phyloP scores from a whole-genome alignment of 1,140 invertebrate genomes.

The Pseudomyrmex concolor region DNA sequence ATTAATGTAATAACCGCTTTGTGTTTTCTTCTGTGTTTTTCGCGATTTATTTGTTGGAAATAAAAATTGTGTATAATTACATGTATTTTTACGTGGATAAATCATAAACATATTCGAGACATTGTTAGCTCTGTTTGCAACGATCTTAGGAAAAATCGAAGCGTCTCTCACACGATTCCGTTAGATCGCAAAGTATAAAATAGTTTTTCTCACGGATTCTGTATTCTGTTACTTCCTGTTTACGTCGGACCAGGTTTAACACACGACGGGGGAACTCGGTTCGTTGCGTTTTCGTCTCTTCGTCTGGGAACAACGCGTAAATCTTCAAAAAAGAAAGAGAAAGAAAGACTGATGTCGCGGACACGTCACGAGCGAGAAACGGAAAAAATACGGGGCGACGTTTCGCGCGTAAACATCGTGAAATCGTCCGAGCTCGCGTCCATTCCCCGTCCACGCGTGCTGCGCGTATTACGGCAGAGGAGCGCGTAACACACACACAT shows the following conservation, averaged over 20 bases:
- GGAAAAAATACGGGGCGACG: slow-evolving; percentile 15
- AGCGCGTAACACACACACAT: slow-evolving; percentile 30
- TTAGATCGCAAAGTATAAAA: slow-evolving; percentile 12
- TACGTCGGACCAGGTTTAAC: slow-evolving; percentile 10
- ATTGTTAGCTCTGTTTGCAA: background rate
- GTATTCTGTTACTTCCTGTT: slow-evolving; percentile 42
- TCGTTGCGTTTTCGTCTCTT: background rate
- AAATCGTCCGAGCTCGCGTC: slow-evolving; percentile 33
- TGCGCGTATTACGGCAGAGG: slow-evolving; percentile 6
- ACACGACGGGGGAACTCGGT: background rate
- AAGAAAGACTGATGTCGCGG: background rate
- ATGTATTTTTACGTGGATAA: too few species aligned
- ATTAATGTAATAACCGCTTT: slow-evolving; percentile 37
- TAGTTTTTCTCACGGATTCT: background rate
- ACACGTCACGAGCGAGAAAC: slow-evolving; percentile 25
- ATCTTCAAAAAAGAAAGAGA: background rate
- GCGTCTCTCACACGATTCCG: background rate
- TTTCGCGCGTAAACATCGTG: slow-evolving; percentile 49
- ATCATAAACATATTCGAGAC: too few species aligned
- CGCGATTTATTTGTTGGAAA: slow-evolving; percentile 1
- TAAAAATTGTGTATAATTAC: too few species aligned
- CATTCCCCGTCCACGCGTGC: background rate
- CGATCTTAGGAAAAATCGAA: background rate
- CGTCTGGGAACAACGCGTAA: slow-evolving; percentile 13
- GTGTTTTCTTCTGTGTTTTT: background rate